Conservation (phyloP, 2,888 invertebrate genomes). For the Euplagia quadripunctaria region DNA sequence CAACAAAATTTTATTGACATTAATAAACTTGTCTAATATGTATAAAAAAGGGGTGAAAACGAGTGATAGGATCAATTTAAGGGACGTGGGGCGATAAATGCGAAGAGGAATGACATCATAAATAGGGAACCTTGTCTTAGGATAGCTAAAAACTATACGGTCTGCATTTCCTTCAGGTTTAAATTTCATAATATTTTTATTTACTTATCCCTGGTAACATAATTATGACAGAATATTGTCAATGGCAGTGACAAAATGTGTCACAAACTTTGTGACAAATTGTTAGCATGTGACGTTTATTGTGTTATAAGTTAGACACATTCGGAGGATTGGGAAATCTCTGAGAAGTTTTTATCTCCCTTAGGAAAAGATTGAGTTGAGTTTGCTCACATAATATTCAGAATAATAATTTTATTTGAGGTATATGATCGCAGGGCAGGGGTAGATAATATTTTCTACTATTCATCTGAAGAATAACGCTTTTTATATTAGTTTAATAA, state of each 20-base stretch:
- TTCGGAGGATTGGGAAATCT: constrained; percentile 5
- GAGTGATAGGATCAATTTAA: too few relatives aligned
- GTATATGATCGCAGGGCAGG: not conserved
- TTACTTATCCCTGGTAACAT: not conserved
- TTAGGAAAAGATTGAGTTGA: not conserved
- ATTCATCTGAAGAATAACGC: not conserved
- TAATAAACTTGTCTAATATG: too few relatives aligned
- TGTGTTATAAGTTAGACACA: not conserved
- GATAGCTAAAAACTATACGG: too few relatives aligned
- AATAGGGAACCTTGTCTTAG: too few relatives aligned
- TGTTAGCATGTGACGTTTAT: constrained; percentile 2
- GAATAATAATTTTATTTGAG: not conserved
- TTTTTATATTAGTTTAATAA: too few relatives aligned
- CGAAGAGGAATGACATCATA: too few relatives aligned
- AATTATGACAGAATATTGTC: not conserved
- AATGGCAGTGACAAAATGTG: not conserved
- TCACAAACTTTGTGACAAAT: constrained; percentile 1
- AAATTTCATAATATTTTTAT: not conserved
- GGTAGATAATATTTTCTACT: not conserved
- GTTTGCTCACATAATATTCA: not conserved
- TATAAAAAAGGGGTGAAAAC: too few relatives aligned
- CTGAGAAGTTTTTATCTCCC: not conserved
- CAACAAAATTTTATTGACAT: too few relatives aligned
- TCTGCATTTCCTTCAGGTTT: too few relatives aligned
- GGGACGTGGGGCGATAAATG: too few relatives aligned